Conservation (phyloP, 1,140 invertebrate genomes). For the Littorina saxatilis region DNA sequence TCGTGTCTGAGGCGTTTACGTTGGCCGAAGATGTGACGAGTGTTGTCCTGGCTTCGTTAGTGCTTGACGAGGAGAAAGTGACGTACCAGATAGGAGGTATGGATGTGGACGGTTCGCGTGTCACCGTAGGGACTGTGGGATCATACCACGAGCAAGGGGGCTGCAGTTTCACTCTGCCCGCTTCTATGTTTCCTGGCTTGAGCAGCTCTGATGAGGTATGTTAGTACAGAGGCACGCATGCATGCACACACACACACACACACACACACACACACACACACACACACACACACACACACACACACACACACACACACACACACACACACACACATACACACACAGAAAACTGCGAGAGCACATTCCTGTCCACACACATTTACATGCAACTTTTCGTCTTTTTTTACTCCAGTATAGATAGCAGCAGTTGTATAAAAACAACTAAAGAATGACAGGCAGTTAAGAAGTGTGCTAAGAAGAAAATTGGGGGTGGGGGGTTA, state of each 20-base stretch:
- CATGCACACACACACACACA: neutral
- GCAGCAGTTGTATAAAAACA: no score
- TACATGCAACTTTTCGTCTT: no score
- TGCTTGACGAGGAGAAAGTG: slow-evolving; percentile 46
- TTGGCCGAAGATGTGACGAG: slow-evolving; percentile 52
- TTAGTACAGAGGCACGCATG: neutral
- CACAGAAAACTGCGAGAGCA: neutral
- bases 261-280: neutral
- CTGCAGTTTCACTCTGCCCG: slow-evolving; percentile 19
- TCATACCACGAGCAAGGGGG: slow-evolving; percentile 36
- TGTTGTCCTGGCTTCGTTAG: slow-evolving; percentile 46
- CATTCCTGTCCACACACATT: neutral
- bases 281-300: neutral
- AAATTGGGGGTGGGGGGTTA: no score
- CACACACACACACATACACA: neutral
- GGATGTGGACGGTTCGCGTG: slow-evolving; percentile 42
- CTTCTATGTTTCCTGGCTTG: neutral
- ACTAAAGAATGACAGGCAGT: no score
- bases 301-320: neutral
- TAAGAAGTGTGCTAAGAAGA: no score
- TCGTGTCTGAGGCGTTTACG: slow-evolving; percentile 43
- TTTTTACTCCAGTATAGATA: no score
- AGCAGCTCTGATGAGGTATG: slow-evolving; percentile 22
- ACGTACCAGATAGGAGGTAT: slow-evolving; percentile 44
- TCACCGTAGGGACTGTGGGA: slow-evolving; percentile 25